Evolutionary conservation across 92 coral and sea anemone genomes (phyloP), one percentile per base, ranked within the genome.

Genomic region (Actinernus sp.): DNA sequence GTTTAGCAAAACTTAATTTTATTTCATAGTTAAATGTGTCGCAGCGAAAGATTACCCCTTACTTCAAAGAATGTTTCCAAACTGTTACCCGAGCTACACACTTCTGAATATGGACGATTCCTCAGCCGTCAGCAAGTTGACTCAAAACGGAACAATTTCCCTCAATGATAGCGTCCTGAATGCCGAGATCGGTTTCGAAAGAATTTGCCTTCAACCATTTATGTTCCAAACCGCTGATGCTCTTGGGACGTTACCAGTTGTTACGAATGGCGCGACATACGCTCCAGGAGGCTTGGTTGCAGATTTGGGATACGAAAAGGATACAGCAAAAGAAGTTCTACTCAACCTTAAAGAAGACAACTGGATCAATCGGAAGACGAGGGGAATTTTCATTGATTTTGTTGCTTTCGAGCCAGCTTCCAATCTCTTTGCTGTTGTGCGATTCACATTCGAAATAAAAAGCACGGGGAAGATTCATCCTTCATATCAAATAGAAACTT

Each of bases 281-380:
- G 30, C 14, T 0, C 91, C 83, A 7, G 90, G 91, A 0, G 91
- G 96, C 1, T 71, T 78, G 34, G 85, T 89, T 12, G 84, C 78
- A 2, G 96, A 89, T 24, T 31, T 89, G 32, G 96, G 96, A 4
- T 89, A 89, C 38, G 91, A 89, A 43, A 48, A 49, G 13, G 25
- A 24, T 14, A 89, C 91, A 3, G 96, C 96, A 2, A 57, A 30
- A 27, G 62, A 84, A 8, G 91, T 89, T 13, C 24, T 89, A 7
- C 22, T 69, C 2, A 80, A 74, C 31, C 85, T 89, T 1, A 53
- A 64, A 33, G 85, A 58, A 26, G 88, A 89, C 49, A 55, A 52
- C 21, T 89, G 96, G 96, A 84, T 89, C 13, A 52, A 57, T 24
- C 64, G 95, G 19, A 65, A 63, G 21, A 88, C 95, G 12, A 40